Base-by-base conservation (phyloP, 1,140 invertebrate species). In the Drosophila ogumai region DNA sequence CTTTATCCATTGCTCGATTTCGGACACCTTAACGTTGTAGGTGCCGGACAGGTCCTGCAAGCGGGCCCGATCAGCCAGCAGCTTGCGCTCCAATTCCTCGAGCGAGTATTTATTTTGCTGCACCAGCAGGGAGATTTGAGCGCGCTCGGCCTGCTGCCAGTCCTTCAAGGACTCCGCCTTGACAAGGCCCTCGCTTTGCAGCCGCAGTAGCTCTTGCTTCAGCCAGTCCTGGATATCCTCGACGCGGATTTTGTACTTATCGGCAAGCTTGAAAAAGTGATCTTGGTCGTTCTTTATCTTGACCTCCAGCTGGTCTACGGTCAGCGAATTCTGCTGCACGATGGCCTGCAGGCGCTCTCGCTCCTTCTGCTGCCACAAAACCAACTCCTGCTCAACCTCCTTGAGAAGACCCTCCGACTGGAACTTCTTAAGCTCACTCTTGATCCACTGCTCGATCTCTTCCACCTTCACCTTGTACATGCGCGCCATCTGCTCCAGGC, bases 181-280 rank as follows among this genome's bases (percentile, higher is more conserved):
- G 34, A 92, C 60, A 4, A 92, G 68, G 13, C 91, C 91, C 49
- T 91, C 77, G n/a, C 61, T 81, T 34, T 92, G 86, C 10, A 92
- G 54, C 4, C 91, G 86, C 46, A 81, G 7, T 25, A 92, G 50
- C 44, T 92, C 91, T 57, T 92, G 81, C 47, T 92, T 91, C 2
- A 92, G 44, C 91, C 91, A 92, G 0, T 92, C 90, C 50, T 92
- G 82, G 1, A 92, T 86, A 50, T 92, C 91, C 7, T 90, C 87
- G 1, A 92, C 86, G 8, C 60, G 68, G 3, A 92, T 50, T 28
- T 92, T 90, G 28, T 92, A 92, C n/a, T 72, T 88, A 19, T 88
- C 87, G 19, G 91, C 91, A 68, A 92, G 49, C 19, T 82, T 66
- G 13, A 82, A 79, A 50, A 92, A 88, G 57, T 91, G 86, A 4